Base-by-base conservation (phyloP, 2,888 invertebrate species). In the Zele albiditarsus region DNA sequence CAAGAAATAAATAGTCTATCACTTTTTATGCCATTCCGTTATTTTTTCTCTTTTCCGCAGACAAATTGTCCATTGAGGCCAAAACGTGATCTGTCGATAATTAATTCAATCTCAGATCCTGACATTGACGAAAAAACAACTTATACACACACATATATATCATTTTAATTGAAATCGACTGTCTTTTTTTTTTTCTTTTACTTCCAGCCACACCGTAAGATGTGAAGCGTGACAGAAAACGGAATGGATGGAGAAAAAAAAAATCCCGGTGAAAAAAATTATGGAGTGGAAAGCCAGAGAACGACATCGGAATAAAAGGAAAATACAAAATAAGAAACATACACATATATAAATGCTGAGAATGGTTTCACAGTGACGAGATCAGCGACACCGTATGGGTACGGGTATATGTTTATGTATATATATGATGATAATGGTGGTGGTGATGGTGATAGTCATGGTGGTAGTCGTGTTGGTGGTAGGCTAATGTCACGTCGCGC, bases 401-500 rank as follows among this genome's bases (percentile, higher is more conserved):
- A 20, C 2, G 20, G 0, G 6, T 53, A 2, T 8, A 20, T 53
- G 6, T 53, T 8, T 23, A 53, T 53, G n/a, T 8, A 53, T 53
- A 23, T 0, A 23, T 10, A 23, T 12, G 12, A 1, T n/a, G 6
- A 53, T 20, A 23, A 73, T 8, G 62, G 58, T 71, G 38, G 12
- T 38, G 63, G 63, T 63, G 60, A 49, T 38, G 23, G 14, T n/a
- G 67, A 73, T 68, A 58, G 62, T 60, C 71, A 75, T 53, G 62
- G 63, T 73, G 63, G 75, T 71, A 66, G 42, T 74, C 75, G 72
- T 77, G 79, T 79, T 80, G 81, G 80, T 81, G 80, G 80, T 84
- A 86, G 84, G 85, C 84, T 87, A 87, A 86, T 84, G 86, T 87
- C 86, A 86, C 86, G 83, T 84, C 83, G 86, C 83, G 85, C 86